Percentiles rank a stretch among this genome's conserved stretches.
These are phyloP conservation scores for Metalampra italica DNA, from an alignment of 2,888 invertebrate species.

Conservation along the genomic window DNA sequence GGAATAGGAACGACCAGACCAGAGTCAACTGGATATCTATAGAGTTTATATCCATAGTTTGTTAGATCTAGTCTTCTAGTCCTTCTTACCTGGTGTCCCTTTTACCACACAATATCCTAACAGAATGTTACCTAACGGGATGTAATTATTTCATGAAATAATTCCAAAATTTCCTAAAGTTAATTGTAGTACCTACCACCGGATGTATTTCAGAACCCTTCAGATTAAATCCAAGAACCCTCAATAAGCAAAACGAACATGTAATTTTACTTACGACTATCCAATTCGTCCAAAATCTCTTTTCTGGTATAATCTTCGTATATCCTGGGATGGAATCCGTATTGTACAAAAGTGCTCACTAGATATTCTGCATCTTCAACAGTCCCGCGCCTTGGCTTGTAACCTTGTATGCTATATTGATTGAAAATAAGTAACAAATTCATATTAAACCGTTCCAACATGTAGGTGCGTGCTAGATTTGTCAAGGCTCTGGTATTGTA, in stretches of 20 bases:
- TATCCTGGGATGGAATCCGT: neutral
- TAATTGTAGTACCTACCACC: too few species aligned
- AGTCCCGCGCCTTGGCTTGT: neutral
- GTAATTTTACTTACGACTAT: neutral
- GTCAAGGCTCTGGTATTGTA: neutral
- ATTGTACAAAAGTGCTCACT: neutral
- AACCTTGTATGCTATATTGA: neutral
- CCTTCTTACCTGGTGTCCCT: too few species aligned
- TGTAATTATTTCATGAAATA: too few species aligned
- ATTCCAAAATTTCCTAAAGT: too few species aligned
- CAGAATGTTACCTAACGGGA: too few species aligned
- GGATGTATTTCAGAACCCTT: too few species aligned
- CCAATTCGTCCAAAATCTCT: neutral
- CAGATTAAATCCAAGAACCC: too few species aligned
- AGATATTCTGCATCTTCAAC: neutral
- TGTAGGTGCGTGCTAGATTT: neutral
- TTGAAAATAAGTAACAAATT: constrained; percentile 7
- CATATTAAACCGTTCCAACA: constrained; percentile 3
- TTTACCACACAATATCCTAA: too few species aligned
- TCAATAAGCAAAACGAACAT: neutral
- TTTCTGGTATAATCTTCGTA: neutral
- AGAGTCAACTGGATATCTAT: too few species aligned
- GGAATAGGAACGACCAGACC: too few species aligned
- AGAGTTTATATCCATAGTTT: too few species aligned
- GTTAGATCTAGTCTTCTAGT: too few species aligned